Evolutionary conservation across 2,888 invertebrate species (phyloP), one percentile per base, ranked within the genome.

Genomic region (Mimas tiliae): DNA sequence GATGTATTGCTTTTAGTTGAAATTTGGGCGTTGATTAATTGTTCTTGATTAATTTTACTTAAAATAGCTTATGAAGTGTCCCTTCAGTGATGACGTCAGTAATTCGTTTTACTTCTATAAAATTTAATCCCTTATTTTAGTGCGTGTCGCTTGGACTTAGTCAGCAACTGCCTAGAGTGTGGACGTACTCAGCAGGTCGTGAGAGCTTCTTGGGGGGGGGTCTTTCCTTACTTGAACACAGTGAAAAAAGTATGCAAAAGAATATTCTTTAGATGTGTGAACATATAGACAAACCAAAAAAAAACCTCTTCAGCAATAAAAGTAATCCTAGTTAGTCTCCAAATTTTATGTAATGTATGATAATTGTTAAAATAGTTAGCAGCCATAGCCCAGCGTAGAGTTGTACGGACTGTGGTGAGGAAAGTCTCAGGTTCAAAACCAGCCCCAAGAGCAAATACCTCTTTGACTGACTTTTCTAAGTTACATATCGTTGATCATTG

Each of bases 1-100:
- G 76, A 65, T 52, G 52, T 65, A 58, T 58, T 38, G 58, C 42
- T 58, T 19, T 58, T 58, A 64, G 42, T 66, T 66, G 42, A 64
- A 53, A 19, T 50, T 65, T 62, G 50, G 42, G 51, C 50, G 58
- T 58, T 58, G 58, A 58, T 58, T 42, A 58, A 58, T 58, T 58
- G 58, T 19, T 58, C 8, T 12, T 16, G 58, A 58, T 58, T 42
- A 58, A 58, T 58, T 58, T 58, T 58, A 64, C 51, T 48, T 63
- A 38, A 64, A 53, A 51, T 42, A 38, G 42, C 42, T 50, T 63
- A 63, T 48, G 21, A 9, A 14, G n/a, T 19, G 50, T 33, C n/a
- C 47, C 48, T 21, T 50, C n/a, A 21, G 33, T 33, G 42, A 38
- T 58, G 58, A 58, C 58, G 58, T 58, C 58, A 58, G 38, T 6